Percentiles rank a stretch among this genome's conserved stretches.
Conservation (phyloP, 2,113 vertebrate species). For the Stegostoma tigrinum region DNA sequence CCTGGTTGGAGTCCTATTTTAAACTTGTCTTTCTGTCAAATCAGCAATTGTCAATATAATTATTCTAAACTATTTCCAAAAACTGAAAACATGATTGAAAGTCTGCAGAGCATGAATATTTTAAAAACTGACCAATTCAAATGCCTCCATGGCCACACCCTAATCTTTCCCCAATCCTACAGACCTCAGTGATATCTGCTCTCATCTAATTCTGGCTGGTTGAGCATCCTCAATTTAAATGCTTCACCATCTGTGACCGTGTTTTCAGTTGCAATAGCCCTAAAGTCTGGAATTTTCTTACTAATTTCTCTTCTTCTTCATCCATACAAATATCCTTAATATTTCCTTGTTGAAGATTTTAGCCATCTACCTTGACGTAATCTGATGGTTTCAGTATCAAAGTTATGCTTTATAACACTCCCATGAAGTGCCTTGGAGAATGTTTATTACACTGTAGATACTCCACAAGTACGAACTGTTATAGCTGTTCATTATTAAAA, state of each 20-base stretch:
- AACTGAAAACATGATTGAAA: neutral
- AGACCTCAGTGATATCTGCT: neutral
- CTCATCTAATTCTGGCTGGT: neutral
- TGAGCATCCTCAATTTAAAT: neutral
- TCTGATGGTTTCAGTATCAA: neutral
- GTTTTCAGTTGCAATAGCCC: neutral
- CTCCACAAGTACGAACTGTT: neutral
- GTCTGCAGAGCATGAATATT: neutral
- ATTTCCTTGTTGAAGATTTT: neutral
- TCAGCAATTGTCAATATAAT: neutral
- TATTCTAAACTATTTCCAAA: neutral
- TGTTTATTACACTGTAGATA: neutral
- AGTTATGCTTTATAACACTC: neutral
- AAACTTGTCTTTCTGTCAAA: neutral
- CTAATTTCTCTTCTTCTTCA: neutral
- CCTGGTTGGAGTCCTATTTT: neutral
- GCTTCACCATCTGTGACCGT: neutral
- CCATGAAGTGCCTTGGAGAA: too few relatives aligned
- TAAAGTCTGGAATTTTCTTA: neutral
- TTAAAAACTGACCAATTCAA: neutral
- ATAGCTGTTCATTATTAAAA: neutral
- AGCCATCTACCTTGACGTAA: neutral
- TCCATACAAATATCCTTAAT: neutral
- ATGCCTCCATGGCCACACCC: neutral
- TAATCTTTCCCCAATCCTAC: neutral